Base-by-base conservation (phyloP, 2,113 vertebrate genomes). In the Vulpes ferrilata region DNA sequence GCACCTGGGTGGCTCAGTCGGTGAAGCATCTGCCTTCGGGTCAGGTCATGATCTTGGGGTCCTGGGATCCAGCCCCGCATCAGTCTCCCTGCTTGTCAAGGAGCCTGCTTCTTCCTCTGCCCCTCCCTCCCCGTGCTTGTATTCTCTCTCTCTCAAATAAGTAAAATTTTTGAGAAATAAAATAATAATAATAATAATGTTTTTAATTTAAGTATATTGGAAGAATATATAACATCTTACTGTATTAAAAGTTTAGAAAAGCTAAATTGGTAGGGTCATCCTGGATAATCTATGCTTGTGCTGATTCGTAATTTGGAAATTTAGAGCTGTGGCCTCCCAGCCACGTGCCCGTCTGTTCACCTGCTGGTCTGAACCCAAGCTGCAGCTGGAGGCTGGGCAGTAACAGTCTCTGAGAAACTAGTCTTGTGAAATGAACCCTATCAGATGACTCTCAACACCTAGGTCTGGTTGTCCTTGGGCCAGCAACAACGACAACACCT, bases 241-340 rank as follows among this genome's bases (percentile, higher is more conserved):
- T 20, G 7, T 5, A 53, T 38, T 57, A 43, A 67, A 65, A 9
- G 8, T 48, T 88, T 80, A 51, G 55, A 51, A 86, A 80, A 35
- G 59, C 17, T 57, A 64, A 84, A 53, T 5, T 3, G 1, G 27
- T 5, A 27, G 43, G 20, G 43, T 48, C 27, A 1, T 27, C 25
- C 9, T 30, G 60, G 76, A 23, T 43, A 4, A 67, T 2, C 48
- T 10, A 0, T 51, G 57, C 9, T 17, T 27, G 25, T 0, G 0
- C 0, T 12, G 48, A 55, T 5, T 59, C 35, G 0, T 12, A 3
- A 23, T 23, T 10, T 55, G 59, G 35, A 11, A 2, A 23, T 23
- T 10, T 55, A 59, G 35, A 11, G 1, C 23, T 11, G 32, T 20
- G 60, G 59, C 25, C 13, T 55, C 30, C 30, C 17, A 17, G 48